phyloP scores from a whole-genome alignment of 2,888 invertebrate species.

The Trissoscelio sp. region DNA sequence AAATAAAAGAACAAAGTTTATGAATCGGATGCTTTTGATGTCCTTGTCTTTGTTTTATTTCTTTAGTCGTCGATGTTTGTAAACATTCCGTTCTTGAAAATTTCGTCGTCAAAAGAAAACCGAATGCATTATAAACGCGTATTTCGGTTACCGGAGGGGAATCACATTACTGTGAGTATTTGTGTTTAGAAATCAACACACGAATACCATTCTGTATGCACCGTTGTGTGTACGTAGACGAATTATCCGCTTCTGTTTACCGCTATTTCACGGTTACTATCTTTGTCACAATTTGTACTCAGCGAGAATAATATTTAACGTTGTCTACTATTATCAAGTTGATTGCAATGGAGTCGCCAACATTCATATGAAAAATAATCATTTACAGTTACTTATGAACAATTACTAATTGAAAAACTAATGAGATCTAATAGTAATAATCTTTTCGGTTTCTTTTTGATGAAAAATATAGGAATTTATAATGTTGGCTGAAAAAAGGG shows the following conservation, averaged over 20 bases:
- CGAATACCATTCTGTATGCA: conserved; percentile 17
- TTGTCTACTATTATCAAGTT: not conserved
- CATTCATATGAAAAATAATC: no score
- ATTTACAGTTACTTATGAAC: no score
- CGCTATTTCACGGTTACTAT: conserved; percentile 32
- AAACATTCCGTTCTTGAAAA: not conserved
- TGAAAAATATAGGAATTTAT: no score
- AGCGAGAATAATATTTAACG: conserved; percentile 11
- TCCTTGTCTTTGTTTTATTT: no score
- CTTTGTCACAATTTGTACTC: conserved; percentile 22
- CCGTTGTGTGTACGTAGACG: conserved; percentile 17
- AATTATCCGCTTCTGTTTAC: conserved; percentile 34
- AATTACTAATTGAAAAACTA: no score
- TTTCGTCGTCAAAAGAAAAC: not conserved
- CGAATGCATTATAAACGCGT: conserved; percentile 27
- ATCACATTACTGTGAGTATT: conserved; percentile 27
- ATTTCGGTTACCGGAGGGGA: conserved; percentile 21
- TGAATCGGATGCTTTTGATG: no score
- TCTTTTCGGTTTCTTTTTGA: no score
- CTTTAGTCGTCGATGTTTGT: not conserved
- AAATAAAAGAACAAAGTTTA: conserved; percentile 1
- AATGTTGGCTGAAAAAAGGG: no score
- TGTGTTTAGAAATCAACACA: conserved; percentile 44
- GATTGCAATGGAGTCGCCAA: not conserved
- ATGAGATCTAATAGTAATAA: no score